Percentiles rank a stretch among this genome's conserved stretches.
Evolutionary conservation across 2,888 invertebrate species (phyloP).

Genomic region (Malthinus seriepunctatus): DNA sequence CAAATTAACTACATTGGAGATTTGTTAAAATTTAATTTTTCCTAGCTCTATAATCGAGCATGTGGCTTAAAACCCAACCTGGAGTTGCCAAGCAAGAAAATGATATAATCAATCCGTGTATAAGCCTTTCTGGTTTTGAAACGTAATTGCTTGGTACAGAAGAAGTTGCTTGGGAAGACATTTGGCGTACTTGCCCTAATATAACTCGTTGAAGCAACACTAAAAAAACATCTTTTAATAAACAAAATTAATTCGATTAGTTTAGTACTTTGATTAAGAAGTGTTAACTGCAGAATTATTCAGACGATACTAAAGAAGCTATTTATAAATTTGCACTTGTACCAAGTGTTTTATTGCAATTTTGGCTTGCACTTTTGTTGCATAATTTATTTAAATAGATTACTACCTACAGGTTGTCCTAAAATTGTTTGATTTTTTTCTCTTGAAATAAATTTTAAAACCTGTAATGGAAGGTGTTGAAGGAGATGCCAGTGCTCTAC

Average conservation of each 20-base stretch:
- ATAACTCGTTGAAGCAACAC: not conserved
- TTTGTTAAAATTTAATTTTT: not conserved
- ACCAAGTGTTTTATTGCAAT: not conserved
- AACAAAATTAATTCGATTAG: not conserved
- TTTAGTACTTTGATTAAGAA: not conserved
- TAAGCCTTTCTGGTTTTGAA: not conserved
- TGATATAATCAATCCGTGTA: conserved; percentile 6
- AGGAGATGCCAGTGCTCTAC: too few species aligned
- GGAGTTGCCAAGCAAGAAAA: conserved; percentile 8
- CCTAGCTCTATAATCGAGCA: conserved; percentile 8
- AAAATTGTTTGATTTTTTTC: too few species aligned
- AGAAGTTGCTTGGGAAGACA: not conserved
- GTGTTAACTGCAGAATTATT: not conserved
- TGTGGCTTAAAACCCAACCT: conserved; percentile 15
- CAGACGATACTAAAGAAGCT: not conserved
- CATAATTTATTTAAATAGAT: conserved; percentile 1
- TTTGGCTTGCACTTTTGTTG: not conserved
- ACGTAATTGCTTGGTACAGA: conserved; percentile 5
- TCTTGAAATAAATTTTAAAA: too few species aligned
- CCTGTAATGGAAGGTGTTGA: too few species aligned
- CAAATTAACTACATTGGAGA: not conserved
- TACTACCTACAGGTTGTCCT: not conserved
- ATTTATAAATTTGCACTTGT: not conserved
- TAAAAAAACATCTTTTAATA: not conserved
- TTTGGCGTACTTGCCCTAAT: conserved; percentile 10